Base-by-base conservation (phyloP, 2,113 vertebrate species). In the Corythaeola cristata region DNA sequence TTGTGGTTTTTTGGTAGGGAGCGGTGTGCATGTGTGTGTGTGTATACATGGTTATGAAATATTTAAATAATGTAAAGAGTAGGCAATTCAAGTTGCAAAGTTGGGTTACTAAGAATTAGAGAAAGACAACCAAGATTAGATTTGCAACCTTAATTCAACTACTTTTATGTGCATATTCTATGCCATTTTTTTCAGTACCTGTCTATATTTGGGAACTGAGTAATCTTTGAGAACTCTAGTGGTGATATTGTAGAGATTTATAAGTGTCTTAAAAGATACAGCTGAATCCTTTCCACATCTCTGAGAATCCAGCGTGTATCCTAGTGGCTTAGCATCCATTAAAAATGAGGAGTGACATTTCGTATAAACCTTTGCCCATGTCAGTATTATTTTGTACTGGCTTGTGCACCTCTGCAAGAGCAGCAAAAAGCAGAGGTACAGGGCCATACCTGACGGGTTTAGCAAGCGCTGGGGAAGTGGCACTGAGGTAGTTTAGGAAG, bases 11-110 rank as follows among this genome's bases (percentile, higher is more conserved):
- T 81, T 74, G 45, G 11, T 62, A 45, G 53, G 21, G 8, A 10
- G 1, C 6, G 6, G 21, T 2, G 0, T 39, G 18, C 74, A 44
- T 53, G 5, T 59, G 28, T 33, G 21, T 3, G 1, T 8, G 5
- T 39, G 23, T 72, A 14, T 23, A 17, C 2, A 4, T n/a, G 20
- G 30, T 81, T 28, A 72, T 47, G n/a, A 77, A 90, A 49, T 39
- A 58, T 33, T 58, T 72, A 64, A 47, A 78, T 66, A 56, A 37
- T 27, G 7, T 20, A 39, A 84, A 64, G 30, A 55, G 28, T 4
- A 78, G 27, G 5, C 39, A 90, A 59, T 77, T 81, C 64, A 50
- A 33, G 16, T 58, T 85, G 37, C 62, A 56, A 85, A 85, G 26
- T 79, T 39, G 75, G 17, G 8, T 44, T 82, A 21, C 12, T 52